phyloP scores from a whole-genome alignment of 2,113 vertebrate genomes.

The Nibea albiflora region DNA sequence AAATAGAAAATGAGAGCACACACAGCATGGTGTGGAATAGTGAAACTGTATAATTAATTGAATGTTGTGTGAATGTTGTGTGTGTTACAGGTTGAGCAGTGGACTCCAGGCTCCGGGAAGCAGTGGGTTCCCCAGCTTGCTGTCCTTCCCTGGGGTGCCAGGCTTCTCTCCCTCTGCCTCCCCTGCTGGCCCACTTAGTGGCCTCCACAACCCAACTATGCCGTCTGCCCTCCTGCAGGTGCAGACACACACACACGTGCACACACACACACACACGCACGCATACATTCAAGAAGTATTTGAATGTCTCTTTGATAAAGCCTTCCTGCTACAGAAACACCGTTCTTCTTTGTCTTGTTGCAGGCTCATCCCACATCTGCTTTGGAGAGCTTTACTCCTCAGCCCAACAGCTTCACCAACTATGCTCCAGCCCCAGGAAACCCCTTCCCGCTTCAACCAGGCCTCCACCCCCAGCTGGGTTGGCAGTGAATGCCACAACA shows the following conservation, averaged over 20 bases:
- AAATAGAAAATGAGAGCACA: no score
- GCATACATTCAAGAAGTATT: background rate
- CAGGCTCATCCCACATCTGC: slow-evolving; percentile 92
- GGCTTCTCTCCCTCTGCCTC: slow-evolving; percentile 91
- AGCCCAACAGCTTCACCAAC: slow-evolving; percentile 91
- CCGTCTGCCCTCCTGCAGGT: slow-evolving; percentile 95
- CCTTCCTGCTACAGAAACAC: background rate
- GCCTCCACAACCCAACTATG: slow-evolving; percentile 91
- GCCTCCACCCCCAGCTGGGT: slow-evolving; percentile 92
- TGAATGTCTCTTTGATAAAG: slow-evolving; percentile 10
- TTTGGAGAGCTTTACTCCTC: slow-evolving; percentile 91
- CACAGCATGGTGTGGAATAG: background rate
- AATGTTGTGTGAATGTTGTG: background rate
- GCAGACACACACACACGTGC: slow-evolving; percentile 19
- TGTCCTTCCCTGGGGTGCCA: slow-evolving; percentile 93
- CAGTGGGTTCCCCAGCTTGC: slow-evolving; percentile 91
- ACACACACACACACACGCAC: no score
- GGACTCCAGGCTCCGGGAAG: slow-evolving; percentile 90
- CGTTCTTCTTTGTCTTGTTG: slow-evolving; percentile 11
- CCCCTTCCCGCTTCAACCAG: slow-evolving; percentile 92
- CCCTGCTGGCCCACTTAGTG: slow-evolving; percentile 86
- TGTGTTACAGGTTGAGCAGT: slow-evolving; percentile 85
- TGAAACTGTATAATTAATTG: background rate
- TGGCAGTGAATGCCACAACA: slow-evolving; percentile 88
- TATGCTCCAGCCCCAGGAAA: slow-evolving; percentile 91